Evolutionary conservation across 2,888 invertebrate species (phyloP), one percentile per base, ranked within the genome.

Genomic region (Rhagonycha lutea): DNA sequence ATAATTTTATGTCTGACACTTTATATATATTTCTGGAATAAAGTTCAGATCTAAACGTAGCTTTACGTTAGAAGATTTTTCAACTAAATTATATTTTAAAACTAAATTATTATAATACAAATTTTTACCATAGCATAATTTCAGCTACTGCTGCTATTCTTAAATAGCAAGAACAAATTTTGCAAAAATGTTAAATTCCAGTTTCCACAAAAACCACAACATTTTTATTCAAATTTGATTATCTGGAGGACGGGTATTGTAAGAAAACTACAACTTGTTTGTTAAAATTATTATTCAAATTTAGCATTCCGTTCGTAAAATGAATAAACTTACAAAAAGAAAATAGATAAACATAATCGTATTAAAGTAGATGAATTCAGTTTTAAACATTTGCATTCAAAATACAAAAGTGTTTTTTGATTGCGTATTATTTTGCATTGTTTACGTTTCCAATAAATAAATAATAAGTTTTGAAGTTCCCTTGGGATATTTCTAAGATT

Each of bases 251-350:
- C 47, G 47, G n/a, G 7, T n/a, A n/a, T n/a, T n/a, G 47, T 47
- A 47, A 47, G 47, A 47, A 63, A 65, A 62, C 12, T n/a, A 65
- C 63, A 65, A 65, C 9, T 65, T 65, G 63, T 65, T 65, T 65
- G 63, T 65, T 26, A 65, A 18, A 65, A 65, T 65, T 65, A 12
- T 65, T 65, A 65, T 65, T 65, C 63, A 65, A 65, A 65, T 65
- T 65, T 26, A n/a, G n/a, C 24, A 8, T 24, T 65, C 23, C n/a
- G 24, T 65, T 65, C 23, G 12, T 65, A 65, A 24, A 24, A 24
- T 47, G 47, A n/a, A 47, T 47, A 47, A n/a, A 47, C n/a, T 47
- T 7, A n/a, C n/a, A 12, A 47, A 47, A 47, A 47, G 47, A 47
- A 47, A n/a, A 47, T 7, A 47, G 47, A 47, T 47, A 47, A 47